Conservation (phyloP, 2,113 vertebrate species). For the Coturnix japonica region DNA sequence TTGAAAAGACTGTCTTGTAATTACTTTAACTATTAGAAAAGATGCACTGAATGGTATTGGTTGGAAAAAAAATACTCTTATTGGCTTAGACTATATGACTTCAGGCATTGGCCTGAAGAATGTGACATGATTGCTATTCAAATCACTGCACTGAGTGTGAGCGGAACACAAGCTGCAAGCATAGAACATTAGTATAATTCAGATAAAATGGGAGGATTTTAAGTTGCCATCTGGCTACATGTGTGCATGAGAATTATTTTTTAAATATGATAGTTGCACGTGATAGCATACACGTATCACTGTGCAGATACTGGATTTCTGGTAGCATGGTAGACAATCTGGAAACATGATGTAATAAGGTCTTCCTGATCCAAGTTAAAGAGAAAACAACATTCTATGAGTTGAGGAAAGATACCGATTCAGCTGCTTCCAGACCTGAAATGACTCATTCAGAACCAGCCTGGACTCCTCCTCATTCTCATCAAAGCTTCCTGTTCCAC, state of each 20-base stretch:
- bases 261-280: background rate
- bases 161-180: background rate
- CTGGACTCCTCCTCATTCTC: background rate
- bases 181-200: background rate
- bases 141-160: background rate
- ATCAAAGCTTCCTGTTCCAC: background rate
- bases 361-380: background rate
- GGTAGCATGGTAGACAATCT: background rate
- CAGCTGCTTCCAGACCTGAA: background rate
- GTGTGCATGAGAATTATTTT: background rate
- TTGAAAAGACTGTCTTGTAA: background rate
- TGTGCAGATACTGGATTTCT: background rate
- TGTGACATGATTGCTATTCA: background rate
- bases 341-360: background rate
- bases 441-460: background rate
- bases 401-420: background rate
- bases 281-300: rapidly evolving
- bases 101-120: background rate
- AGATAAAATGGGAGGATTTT: background rate
- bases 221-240: background rate
- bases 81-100: background rate
- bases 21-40: background rate
- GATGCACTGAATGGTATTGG: background rate
- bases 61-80: conserved; percentile 14
- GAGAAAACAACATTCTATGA: background rate